These are phyloP conservation scores for Carassius gibelio DNA, from an alignment of 2,113 vertebrate genomes.

Conservation along the genomic window DNA sequence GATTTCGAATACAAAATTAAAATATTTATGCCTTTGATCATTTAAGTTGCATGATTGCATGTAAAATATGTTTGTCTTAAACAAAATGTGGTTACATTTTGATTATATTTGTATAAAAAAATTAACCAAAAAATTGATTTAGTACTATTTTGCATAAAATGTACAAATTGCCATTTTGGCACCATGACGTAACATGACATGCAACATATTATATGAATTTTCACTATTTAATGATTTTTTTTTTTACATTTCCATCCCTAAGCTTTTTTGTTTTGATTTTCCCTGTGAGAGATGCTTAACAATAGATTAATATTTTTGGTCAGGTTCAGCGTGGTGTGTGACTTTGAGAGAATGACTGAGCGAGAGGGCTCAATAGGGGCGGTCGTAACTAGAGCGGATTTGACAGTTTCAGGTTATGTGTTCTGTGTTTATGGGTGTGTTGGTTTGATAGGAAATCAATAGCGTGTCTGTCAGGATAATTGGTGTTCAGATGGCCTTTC, in stretches of 20 bases:
- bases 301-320: slow-evolving; percentile 1
- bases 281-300: background rate
- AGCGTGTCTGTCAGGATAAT: slow-evolving; percentile 63
- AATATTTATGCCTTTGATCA: background rate
- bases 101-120: background rate
- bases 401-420: slow-evolving; percentile 64
- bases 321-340: slow-evolving; percentile 7
- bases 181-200: background rate
- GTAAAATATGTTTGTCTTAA: too few species aligned
- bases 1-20: background rate
- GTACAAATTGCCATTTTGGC: background rate
- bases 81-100: background rate
- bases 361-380: slow-evolving; percentile 43
- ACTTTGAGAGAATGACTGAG: slow-evolving; percentile 38
- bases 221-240: slow-evolving; percentile 4
- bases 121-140: background rate
- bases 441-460: slow-evolving; percentile 64
- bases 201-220: background rate
- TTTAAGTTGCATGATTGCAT: background rate
- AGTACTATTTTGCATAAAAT: background rate
- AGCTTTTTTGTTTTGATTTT: background rate
- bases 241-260: background rate
- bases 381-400: slow-evolving; percentile 58
- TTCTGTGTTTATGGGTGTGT: slow-evolving; percentile 64
- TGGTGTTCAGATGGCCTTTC: slow-evolving; percentile 61